These are phyloP conservation scores for Drosophila robusta DNA, from an alignment of 2,888 invertebrate species.

Conservation along the genomic window DNA sequence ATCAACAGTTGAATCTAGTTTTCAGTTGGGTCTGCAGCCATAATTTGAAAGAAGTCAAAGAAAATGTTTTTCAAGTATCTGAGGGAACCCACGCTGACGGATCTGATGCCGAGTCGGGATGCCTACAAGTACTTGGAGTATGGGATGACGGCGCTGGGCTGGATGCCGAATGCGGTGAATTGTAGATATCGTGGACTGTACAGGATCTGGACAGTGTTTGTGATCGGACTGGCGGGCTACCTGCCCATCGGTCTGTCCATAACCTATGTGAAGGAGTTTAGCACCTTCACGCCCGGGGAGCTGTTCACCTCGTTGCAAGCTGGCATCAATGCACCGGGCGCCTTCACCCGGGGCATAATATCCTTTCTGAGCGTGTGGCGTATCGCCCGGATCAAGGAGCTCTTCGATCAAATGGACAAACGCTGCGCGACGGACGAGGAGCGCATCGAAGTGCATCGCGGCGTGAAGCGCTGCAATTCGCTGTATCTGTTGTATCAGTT, in stretches of 20 bases:
- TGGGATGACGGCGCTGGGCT: conserved; percentile 34
- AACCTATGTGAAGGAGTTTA: conserved; percentile 34
- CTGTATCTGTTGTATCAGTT: conserved; percentile 31
- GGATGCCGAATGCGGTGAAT: conserved; percentile 17
- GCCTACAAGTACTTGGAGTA: conserved; percentile 33
- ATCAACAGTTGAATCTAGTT: conserved; percentile 12
- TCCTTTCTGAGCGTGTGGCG: conserved; percentile 27
- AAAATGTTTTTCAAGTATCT: conserved; percentile 37
- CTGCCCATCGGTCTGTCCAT: conserved; percentile 34
- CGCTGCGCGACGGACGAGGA: conserved; percentile 26
- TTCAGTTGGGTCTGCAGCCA: neutral
- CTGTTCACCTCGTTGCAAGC: conserved; percentile 56
- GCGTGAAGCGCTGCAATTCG: conserved; percentile 36
- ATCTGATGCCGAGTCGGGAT: conserved; percentile 40
- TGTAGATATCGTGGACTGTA: conserved; percentile 2
- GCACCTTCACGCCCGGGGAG: conserved; percentile 47
- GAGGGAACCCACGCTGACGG: conserved; percentile 18
- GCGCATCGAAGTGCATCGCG: conserved; percentile 28
- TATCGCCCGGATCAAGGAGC: conserved; percentile 12
- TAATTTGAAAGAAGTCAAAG: neutral
- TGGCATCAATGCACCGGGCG: conserved; percentile 38
- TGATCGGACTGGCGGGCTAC: conserved; percentile 20
- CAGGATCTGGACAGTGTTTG: conserved; percentile 11
- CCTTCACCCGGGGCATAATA: conserved; percentile 23
- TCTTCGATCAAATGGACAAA: conserved; percentile 32